These are phyloP conservation scores for Electrophaes corylata DNA, from an alignment of 2,888 invertebrate genomes.

Conservation along the genomic window DNA sequence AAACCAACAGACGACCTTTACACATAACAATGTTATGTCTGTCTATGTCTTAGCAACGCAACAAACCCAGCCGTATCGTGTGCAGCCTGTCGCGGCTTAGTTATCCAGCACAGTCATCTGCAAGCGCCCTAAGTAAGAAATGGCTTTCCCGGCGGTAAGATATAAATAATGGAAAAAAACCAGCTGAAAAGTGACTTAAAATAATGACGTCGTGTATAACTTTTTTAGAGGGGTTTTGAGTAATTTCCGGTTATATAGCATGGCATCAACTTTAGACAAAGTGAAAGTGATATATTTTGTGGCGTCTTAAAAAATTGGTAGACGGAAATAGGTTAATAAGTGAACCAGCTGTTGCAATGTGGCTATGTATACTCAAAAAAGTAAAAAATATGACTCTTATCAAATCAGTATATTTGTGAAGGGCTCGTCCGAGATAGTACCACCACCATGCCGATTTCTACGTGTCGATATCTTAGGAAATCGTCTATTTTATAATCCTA, in stretches of 20 bases:
- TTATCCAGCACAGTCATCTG: background rate
- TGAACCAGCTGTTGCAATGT: conserved; percentile 5
- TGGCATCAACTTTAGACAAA: conserved; percentile 11
- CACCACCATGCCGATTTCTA: no score
- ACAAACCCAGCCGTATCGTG: no score
- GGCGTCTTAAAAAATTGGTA: background rate
- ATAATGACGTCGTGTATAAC: conserved; percentile 30
- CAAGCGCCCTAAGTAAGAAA: conserved; percentile 27
- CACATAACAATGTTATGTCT: no score
- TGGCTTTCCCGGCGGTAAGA: conserved; percentile 25
- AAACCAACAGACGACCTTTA: no score
- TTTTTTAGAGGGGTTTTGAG: conserved; percentile 25
- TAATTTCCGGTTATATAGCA: conserved; percentile 8
- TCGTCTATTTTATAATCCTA: no score
- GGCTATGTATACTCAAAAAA: no score
- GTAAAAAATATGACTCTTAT: no score
- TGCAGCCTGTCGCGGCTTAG: conserved; percentile 6
- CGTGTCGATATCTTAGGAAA: no score
- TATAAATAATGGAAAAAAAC: conserved; percentile 36
- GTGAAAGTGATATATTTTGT: conserved; percentile 13
- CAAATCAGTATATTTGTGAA: no score
- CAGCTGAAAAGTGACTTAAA: conserved; percentile 33
- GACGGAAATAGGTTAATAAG: background rate
- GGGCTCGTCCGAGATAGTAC: no score
- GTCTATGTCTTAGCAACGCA: no score